phyloP scores from a whole-genome alignment of 1,140 invertebrate genomes.

The Belonocnema kinseyi region DNA sequence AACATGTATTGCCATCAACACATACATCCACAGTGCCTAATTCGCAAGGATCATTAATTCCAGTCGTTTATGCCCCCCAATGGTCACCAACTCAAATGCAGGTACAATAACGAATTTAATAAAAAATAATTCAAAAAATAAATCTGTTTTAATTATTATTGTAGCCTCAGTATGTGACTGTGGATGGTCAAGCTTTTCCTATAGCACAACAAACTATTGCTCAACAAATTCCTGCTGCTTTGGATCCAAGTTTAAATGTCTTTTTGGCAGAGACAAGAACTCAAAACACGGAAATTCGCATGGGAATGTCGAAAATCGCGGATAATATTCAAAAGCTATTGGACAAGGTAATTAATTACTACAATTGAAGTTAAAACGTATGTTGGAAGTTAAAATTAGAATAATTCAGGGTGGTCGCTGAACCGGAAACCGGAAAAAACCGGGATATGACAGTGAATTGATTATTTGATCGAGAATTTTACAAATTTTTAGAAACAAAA shows the following conservation, averaged over 20 bases:
- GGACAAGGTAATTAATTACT: slow-evolving; percentile 63
- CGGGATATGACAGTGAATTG: no score
- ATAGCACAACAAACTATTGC: slow-evolving; percentile 54
- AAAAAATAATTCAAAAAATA: neutral
- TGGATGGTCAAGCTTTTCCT: slow-evolving; percentile 61
- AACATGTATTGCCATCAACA: slow-evolving; percentile 37
- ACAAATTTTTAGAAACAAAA: no score
- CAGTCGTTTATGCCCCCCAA: slow-evolving; percentile 40
- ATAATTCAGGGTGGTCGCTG: no score
- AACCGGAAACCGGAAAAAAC: no score
- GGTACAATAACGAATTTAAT: slow-evolving; percentile 39
- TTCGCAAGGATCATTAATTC: slow-evolving; percentile 49
- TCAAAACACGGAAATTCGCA: slow-evolving; percentile 72
- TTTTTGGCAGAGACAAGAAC: slow-evolving; percentile 72
- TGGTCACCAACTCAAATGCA: slow-evolving; percentile 52
- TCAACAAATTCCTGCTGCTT: slow-evolving; percentile 51
- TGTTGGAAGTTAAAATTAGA: neutral
- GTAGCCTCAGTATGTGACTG: slow-evolving; percentile 59
- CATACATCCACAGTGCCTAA: slow-evolving; percentile 25
- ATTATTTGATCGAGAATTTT: no score
- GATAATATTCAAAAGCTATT: slow-evolving; percentile 74
- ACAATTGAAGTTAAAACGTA: neutral
- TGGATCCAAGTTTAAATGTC: slow-evolving; percentile 68
- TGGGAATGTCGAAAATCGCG: slow-evolving; percentile 70
- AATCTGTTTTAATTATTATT: slow-evolving; percentile 33